Base-by-base conservation (phyloP, 2,888 invertebrate species). In the Apocheima hispidaria region DNA sequence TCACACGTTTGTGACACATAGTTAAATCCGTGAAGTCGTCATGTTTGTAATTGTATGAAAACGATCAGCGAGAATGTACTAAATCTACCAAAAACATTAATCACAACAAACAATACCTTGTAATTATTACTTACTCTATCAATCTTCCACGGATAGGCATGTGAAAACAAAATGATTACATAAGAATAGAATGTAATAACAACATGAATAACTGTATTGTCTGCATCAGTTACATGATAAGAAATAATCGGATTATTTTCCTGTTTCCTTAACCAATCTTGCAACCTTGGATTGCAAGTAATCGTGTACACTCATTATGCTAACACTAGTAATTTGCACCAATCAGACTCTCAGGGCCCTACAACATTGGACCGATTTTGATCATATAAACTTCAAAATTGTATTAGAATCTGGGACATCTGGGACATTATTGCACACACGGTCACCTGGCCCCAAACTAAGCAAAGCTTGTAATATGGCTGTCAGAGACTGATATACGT, bases 51-150 rank as follows among this genome's bases (percentile, higher is more conserved):
- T 23, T 23, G 5, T 23, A 23, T 36, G n/a, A 14, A 9, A 2
- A 2, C 28, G n/a, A n/a, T n/a, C n/a, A n/a, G n/a, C n/a, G n/a
- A n/a, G n/a, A n/a, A n/a, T 7, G 2, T 9, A 14, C 7, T 36
- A 36, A 5, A 36, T 16, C 35, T 35, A 38, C 2, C 36, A 36
- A 20, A 40, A 36, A 38, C 20, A 38, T 51, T 51, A 36, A 36
- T 23, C 14, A 51, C 26, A 49, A 23, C 20, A 40, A 40, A 21
- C 40, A 36, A 4, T 44, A 41, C 4, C 18, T 49, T 12, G 1
- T 38, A 53, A n/a, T n/a, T n/a, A n/a, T n/a, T 68, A 85, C 84
- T 84, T 71, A 86, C 86, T 77, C 85, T 74, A 69, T 86, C 86
- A 79, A 86, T 84, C 83, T 86, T 72, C 70, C 63, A 18, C 49